Conservation (phyloP, 2,797 vertebrate species). For the Cetoscarus ocellatus region DNA sequence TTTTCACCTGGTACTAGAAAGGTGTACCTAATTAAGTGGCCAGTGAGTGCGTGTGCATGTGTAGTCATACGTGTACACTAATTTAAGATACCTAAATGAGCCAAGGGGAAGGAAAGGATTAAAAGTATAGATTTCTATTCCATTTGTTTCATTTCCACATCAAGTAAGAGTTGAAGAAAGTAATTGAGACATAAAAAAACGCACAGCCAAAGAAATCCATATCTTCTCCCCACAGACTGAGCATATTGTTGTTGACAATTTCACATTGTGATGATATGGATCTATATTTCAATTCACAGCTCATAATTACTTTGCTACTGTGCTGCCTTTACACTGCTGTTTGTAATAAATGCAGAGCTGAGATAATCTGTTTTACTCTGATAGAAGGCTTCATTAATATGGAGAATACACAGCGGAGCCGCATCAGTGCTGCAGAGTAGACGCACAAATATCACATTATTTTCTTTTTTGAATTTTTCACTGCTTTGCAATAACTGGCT, state of each 20-base stretch:
- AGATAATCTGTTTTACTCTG: slow-evolving; percentile 70
- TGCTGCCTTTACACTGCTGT: slow-evolving; percentile 57
- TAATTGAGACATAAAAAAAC: slow-evolving; percentile 59
- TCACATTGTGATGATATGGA: slow-evolving; percentile 60
- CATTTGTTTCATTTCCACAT: slow-evolving; percentile 40
- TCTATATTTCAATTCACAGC: slow-evolving; percentile 74
- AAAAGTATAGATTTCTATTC: slow-evolving; percentile 8
- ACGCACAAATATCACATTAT: slow-evolving; percentile 30
- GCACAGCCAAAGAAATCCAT: slow-evolving; percentile 40
- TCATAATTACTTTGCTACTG: slow-evolving; percentile 70
- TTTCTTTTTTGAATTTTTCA: slow-evolving; percentile 18
- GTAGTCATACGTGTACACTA: slow-evolving; percentile 8
- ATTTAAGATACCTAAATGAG: slow-evolving; percentile 1
- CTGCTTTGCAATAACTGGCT: slow-evolving; percentile 22
- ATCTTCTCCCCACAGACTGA: slow-evolving; percentile 61
- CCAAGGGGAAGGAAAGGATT: background rate
- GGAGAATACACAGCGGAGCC: slow-evolving; percentile 46
- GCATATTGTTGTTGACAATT: slow-evolving; percentile 66
- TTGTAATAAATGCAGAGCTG: slow-evolving; percentile 68
- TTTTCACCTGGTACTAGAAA: too few species aligned
- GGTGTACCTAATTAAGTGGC: too few species aligned
- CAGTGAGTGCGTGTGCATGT: slow-evolving; percentile 3
- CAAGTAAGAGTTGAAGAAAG: slow-evolving; percentile 3
- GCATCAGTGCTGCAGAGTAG: slow-evolving; percentile 34
- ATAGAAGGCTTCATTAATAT: slow-evolving; percentile 75